Base-by-base conservation (phyloP, 2,113 vertebrate species). In the Gila orcuttii region DNA sequence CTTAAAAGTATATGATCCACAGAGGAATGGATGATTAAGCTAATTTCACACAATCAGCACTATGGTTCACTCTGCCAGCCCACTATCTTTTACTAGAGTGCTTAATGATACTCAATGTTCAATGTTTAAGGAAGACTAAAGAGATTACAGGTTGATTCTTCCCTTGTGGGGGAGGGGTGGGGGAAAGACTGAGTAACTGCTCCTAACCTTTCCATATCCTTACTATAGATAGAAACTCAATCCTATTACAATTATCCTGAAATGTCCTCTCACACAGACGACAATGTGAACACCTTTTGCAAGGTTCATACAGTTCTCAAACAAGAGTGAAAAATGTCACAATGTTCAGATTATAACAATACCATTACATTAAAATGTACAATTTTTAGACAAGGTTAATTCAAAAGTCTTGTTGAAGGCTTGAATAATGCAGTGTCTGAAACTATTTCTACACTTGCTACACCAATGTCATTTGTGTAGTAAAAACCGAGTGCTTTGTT, bases 191-290 rank as follows among this genome's bases (percentile, higher is more conserved):
- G 94, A 96, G 91, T 94, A 94, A 96, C 93, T 91, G 91, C 90
- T 93, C 92, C 94, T 93, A 95, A 93, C 92, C 92, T 93, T 92
- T 93, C 90, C 93, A 90, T 91, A 93, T 93, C 92, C 92, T 91
- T 89, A 88, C 95, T 96, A 96, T 94, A 94, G 88, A 93, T 95
- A 96, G 96, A 92, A 95, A 86, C 87, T 57, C 87, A 95, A 95
- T 95, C 95, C 95, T 95, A 94, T 95, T 96, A 95, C 90, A 93
- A 91, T 95, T 94, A 96, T 94, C 95, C 93, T 93, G 92, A 96
- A 94, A 93, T 94, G 95, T 96, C 95, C 94, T 94, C 90, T 92
- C 91, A 85, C 83, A 19, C 86, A 91, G 88, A 77, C 79, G 89
- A 91, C 89, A 90, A 89, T 85, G 88, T 89, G 87, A 79, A 76